Conservation (phyloP, 2,113 vertebrate genomes). For the Leucopsar rothschildi region DNA sequence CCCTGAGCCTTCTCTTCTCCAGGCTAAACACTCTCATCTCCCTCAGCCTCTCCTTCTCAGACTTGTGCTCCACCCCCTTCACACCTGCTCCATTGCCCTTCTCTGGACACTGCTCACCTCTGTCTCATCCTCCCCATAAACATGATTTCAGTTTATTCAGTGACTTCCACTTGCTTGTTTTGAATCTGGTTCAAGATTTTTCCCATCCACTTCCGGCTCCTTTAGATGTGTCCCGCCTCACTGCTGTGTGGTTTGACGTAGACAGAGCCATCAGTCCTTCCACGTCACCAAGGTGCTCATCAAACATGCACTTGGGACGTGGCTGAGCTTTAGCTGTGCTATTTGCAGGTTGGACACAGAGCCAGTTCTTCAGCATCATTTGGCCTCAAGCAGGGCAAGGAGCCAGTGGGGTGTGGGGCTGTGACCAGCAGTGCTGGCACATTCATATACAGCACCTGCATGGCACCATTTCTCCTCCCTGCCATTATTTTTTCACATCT, state of each 20-base stretch:
- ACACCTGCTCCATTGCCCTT: neutral
- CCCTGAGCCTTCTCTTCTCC: neutral
- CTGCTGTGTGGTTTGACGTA: rapidly evolving
- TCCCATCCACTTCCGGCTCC: neutral
- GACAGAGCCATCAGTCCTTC: neutral
- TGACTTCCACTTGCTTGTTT: neutral
- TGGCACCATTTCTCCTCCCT: neutral
- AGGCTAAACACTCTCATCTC: neutral
- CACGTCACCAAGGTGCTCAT: neutral
- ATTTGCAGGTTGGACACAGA: neutral
- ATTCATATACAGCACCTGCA: rapidly evolving
- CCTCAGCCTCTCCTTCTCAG: neutral
- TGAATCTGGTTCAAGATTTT: neutral
- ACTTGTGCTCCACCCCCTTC: neutral
- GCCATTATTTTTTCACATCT: neutral
- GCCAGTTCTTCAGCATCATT: neutral
- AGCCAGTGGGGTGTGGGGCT: rapidly evolving
- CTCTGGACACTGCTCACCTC: neutral
- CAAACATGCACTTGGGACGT: neutral
- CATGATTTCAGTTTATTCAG: neutral
- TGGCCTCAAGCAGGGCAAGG: neutral
- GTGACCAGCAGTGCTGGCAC: neutral
- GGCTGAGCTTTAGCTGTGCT: neutral
- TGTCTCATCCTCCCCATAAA: neutral
- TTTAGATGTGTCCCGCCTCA: neutral